Evolutionary conservation across 2,888 invertebrate species (phyloP).

Genomic region (Rutpela maculata): DNA sequence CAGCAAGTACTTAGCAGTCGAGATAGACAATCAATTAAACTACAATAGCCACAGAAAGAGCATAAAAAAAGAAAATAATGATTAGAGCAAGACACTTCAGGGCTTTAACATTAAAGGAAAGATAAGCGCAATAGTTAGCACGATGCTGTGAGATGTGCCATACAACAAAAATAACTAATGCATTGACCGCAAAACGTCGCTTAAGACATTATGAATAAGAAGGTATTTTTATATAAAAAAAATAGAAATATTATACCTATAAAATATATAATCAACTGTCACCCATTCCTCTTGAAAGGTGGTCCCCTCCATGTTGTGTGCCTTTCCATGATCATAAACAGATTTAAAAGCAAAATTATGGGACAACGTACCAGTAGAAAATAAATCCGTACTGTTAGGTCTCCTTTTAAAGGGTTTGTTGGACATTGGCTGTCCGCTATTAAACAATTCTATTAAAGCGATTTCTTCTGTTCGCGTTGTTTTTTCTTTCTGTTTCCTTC

Average conservation of each 20-base stretch:
- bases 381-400: slow-evolving; percentile 69
- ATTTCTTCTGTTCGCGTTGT: slow-evolving; percentile 61
- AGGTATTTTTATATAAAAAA: no score
- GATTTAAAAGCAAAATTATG: slow-evolving; percentile 83
- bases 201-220: no score
- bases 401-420: neutral
- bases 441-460: slow-evolving; percentile 66
- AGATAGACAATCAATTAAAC: no score
- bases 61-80: no score
- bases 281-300: slow-evolving; percentile 86
- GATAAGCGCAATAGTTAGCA: no score
- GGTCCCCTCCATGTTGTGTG: slow-evolving; percentile 79
- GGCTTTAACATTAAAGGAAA: no score
- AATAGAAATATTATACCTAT: slow-evolving; percentile 75
- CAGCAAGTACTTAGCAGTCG: no score
- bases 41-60: no score
- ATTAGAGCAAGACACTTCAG: no score
- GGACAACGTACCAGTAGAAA: slow-evolving; percentile 79
- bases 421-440: slow-evolving; percentile 53
- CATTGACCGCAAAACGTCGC: no score
- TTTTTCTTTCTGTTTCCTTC: slow-evolving; percentile 55
- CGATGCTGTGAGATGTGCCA: no score
- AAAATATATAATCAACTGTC: slow-evolving; percentile 95
- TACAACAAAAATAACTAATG: no score
- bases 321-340: slow-evolving; percentile 79